Base-by-base conservation (phyloP, 30 jellyfish, hydroid and myxozoan species). In the Phacellophora camtschatica region DNA sequence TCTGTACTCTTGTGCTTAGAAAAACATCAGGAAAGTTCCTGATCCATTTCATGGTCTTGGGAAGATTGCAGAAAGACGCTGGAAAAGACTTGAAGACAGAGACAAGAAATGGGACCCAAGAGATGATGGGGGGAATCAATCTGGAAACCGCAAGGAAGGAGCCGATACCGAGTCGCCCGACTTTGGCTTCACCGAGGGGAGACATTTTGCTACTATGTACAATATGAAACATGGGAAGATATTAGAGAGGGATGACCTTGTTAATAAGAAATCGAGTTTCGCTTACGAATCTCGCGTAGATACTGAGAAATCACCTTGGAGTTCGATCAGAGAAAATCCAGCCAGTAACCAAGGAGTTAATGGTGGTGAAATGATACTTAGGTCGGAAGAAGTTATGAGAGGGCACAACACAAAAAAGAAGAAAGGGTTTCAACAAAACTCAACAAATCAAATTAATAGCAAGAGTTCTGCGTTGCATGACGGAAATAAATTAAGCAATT, bases 121-220 rank as follows among this genome's bases (percentile, higher is more conserved):
- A 6, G 70, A 31, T 2, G 74, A 30, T 15, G 9, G 1, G 29
- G n/a, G n/a, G n/a, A n/a, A n/a, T n/a, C 25, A n/a, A 5, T 46
- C 61, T 3, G 78, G 59, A 3, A 66, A 20, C 46, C 65, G 48
- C 10, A 54, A 39, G 12, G 68, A 43, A 8, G 67, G 22, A 37
- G 13, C 22, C 2, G 10, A 12, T 16, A 37, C 39, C 16, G 39
- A 35, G 5, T 29, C 30, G 31, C 16, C n/a, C 28, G 49, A 39
- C 45, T 69, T 53, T 12, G 80, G 85, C 0, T 84, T 88, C 88
- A 84, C 87, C 12, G 95, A 84, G n/a, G 95, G 95, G 10, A 72
- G 32, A 15, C 51, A 34, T 3, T 84, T 84, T 64, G 83, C 88
- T 32, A 63, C 35, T 15, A 9, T 22, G 16, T 84, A 84, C 82